These are phyloP conservation scores for Brachionus rotundiformis DNA, from an alignment of 1,140 invertebrate species.

Conservation along the genomic window DNA sequence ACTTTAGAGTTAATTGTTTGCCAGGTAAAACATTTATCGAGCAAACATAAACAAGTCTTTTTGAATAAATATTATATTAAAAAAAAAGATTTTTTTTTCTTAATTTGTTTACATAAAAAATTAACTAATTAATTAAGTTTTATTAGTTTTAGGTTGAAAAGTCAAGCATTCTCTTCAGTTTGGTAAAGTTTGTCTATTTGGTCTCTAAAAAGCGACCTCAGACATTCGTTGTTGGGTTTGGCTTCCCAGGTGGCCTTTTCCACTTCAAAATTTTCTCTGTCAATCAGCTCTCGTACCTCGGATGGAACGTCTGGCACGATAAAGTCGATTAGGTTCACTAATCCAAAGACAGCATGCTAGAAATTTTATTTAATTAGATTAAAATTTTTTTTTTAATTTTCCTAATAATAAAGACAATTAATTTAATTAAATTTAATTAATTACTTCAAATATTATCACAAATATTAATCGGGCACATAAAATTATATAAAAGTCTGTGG, in stretches of 20 bases:
- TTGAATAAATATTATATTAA: too few species aligned
- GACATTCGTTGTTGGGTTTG: background rate
- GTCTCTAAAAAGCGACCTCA: background rate
- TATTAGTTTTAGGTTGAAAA: too few species aligned
- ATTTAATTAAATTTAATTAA: too few species aligned
- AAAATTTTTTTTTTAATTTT: background rate
- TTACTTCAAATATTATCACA: constrained; percentile 20
- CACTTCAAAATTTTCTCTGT: background rate
- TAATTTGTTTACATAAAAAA: too few species aligned
- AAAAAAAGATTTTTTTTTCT: too few species aligned
- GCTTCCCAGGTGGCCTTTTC: constrained; percentile 13
- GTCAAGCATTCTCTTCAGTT: background rate
- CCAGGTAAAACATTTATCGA: too few species aligned
- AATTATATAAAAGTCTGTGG: constrained; percentile 27
- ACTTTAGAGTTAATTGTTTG: background rate
- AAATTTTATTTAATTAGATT: background rate
- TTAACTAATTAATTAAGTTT: too few species aligned
- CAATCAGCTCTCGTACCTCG: constrained; percentile 2
- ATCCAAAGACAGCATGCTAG: constrained; percentile 45
- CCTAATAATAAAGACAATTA: too few species aligned
- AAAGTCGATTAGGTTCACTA: background rate
- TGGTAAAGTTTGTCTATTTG: background rate
- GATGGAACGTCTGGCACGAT: constrained; percentile 46
- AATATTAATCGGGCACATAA: constrained; percentile 32
- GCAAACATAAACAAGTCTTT: too few species aligned